A percentile compares a stretch with the other conserved stretches of the same genome.
Evolutionary conservation across 2,113 vertebrate species (phyloP).

Genomic region (Turnix velox): DNA sequence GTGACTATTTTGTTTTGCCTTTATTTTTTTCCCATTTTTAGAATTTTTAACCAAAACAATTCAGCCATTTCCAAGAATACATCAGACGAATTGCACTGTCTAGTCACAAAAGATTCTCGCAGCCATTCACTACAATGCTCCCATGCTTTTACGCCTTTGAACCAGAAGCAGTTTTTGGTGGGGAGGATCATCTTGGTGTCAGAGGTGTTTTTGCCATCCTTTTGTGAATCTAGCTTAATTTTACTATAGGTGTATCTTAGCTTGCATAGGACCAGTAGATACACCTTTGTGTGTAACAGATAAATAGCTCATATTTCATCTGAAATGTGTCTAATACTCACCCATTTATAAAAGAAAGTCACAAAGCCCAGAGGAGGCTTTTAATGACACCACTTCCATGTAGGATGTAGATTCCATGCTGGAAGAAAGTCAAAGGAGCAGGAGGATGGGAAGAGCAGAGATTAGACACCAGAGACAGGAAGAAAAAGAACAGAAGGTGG

Average conservation of each 20-base stretch:
- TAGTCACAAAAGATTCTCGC: neutral
- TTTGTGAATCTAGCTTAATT: neutral
- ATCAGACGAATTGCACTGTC: neutral
- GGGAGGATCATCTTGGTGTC: neutral
- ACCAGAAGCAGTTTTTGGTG: neutral
- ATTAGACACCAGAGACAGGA: neutral
- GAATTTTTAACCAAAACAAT: neutral
- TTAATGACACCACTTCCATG: neutral
- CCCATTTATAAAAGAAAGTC: neutral
- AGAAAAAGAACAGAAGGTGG: neutral
- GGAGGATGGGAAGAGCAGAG: neutral
- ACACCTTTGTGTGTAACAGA: neutral
- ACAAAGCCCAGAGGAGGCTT: neutral
- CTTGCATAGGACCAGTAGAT: neutral
- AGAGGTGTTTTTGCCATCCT: neutral
- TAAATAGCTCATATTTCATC: neutral
- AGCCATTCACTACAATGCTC: neutral
- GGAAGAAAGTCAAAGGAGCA: neutral
- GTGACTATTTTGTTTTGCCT: neutral
- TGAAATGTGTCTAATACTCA: neutral
- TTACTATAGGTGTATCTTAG: neutral
- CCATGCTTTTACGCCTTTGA: neutral
- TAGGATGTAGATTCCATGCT: neutral
- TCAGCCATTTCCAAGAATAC: neutral
- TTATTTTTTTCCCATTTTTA: neutral